Conservation (phyloP, 2,113 vertebrate genomes). For the Chloroceryle aenea region DNA sequence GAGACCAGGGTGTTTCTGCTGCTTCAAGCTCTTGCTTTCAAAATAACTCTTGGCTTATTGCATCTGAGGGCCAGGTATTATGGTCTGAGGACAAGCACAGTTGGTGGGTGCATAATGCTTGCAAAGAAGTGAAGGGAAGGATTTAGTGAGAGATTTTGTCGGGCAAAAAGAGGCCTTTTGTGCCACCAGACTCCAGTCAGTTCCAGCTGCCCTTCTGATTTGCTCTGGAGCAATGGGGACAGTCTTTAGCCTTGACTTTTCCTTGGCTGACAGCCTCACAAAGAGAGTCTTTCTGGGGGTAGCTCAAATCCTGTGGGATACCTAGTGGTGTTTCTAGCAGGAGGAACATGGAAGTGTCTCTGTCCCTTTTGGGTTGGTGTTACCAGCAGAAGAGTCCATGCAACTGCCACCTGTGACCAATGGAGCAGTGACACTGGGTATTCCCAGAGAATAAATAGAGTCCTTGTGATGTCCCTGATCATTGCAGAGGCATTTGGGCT, state of each 20-base stretch:
- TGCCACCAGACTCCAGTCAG: not conserved
- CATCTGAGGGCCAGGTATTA: conserved; percentile 1
- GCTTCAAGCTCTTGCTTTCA: not conserved
- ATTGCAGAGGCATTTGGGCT: not conserved
- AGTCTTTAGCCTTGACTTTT: not conserved
- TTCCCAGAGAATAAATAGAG: not conserved
- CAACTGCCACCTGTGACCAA: not conserved
- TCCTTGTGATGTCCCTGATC: accelerated
- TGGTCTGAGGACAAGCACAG: not conserved
- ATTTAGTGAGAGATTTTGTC: not conserved
- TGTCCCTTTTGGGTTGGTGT: not conserved
- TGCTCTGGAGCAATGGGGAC: not conserved
- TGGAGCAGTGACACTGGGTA: not conserved
- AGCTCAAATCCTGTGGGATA: not conserved
- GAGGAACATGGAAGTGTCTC: not conserved
- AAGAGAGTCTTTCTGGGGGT: not conserved
- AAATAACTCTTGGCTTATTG: not conserved
- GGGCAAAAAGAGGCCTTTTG: not conserved
- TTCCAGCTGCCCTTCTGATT: not conserved
- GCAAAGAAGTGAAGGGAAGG: not conserved
- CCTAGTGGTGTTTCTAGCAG: not conserved
- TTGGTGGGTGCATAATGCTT: not conserved
- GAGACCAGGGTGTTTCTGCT: not conserved
- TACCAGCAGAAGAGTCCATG: not conserved
- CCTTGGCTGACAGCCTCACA: not conserved